phyloP scores from a whole-genome alignment of 2,888 invertebrate genomes.

The Phytoseiulus persimilis region DNA sequence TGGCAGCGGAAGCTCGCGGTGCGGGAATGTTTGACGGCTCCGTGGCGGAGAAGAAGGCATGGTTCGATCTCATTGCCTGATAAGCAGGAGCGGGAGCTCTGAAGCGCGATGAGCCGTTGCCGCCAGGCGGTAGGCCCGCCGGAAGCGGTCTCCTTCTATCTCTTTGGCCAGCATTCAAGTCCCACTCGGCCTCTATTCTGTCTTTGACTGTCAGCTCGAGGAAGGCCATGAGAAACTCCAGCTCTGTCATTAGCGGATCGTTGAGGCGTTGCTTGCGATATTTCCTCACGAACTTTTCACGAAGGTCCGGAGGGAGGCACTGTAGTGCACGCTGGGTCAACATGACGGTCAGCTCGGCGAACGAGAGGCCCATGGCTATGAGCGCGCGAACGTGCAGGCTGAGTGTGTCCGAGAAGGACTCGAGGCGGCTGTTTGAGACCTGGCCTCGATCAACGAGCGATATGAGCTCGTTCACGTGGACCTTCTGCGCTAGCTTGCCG shows the following conservation, averaged over 20 bases:
- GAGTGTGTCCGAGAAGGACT: too few relatives aligned
- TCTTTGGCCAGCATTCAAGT: not conserved
- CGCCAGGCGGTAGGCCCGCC: not conserved
- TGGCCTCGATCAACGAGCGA: too few relatives aligned
- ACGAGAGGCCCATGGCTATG: not conserved
- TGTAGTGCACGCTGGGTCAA: not conserved
- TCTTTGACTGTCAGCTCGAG: not conserved
- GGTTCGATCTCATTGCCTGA: too few relatives aligned
- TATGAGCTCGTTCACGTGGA: too few relatives aligned
- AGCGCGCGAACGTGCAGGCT: not conserved
- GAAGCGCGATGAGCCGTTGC: not conserved
- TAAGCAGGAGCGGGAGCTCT: not conserved
- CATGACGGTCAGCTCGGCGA: not conserved
- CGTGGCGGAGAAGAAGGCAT: too few relatives aligned
- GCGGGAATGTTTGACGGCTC: too few relatives aligned
- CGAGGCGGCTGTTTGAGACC: too few relatives aligned
- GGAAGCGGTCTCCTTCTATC: not conserved
- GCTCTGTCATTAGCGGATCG: not conserved
- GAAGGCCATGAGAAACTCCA: not conserved
- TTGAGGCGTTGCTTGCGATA: not conserved
- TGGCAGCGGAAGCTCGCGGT: too few relatives aligned
- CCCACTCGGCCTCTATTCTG: not conserved
- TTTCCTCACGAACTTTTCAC: not conserved
- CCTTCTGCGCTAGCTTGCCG: too few relatives aligned
- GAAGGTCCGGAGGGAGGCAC: not conserved